Conservation (phyloP, 2,888 invertebrate species). For the Ennomos erosarius region DNA sequence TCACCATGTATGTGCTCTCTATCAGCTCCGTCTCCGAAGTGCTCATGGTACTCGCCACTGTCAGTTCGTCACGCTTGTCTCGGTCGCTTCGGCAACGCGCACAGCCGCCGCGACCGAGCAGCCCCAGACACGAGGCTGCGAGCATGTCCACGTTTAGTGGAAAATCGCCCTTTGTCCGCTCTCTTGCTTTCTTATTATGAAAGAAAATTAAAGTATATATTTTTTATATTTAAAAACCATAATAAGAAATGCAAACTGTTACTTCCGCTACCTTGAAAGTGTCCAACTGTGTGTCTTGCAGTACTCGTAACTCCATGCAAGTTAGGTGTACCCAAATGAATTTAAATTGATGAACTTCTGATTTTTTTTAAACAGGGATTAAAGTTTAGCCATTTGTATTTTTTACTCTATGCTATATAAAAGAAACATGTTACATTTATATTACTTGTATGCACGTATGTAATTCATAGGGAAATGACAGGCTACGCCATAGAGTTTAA, state of each 20-base stretch:
- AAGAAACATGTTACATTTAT: no score
- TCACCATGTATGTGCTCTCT: conserved; percentile 99
- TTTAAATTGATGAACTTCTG: conserved; percentile 63
- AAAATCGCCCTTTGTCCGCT: conserved; percentile 77
- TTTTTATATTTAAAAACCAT: conserved; percentile 57
- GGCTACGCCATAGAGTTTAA: no score
- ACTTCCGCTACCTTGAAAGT: conserved; percentile 62
- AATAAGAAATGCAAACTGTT: conserved; percentile 79
- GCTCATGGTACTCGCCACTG: conserved; percentile 93
- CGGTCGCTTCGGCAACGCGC: conserved; percentile 68
- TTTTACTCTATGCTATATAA: no score
- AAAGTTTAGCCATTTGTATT: no score
- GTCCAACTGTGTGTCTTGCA: conserved; percentile 78
- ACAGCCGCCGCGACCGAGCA: conserved; percentile 80
- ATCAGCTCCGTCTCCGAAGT: conserved; percentile 99
- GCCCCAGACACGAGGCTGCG: conserved; percentile 85
- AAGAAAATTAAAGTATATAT: conserved; percentile 46
- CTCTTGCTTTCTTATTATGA: conserved; percentile 83
- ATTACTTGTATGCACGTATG: no score
- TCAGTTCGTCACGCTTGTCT: conserved; percentile 79
- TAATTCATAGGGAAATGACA: no score
- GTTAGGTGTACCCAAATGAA: conserved; percentile 54
- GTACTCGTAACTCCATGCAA: conserved; percentile 81
- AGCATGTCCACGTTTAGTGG: conserved; percentile 83
- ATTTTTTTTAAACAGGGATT: conserved; percentile 5